A percentile compares a stretch with the other conserved stretches of the same genome.
Evolutionary conservation across 2,797 vertebrate species (phyloP).

Genomic region (Crossoptilon crossoptilon): DNA sequence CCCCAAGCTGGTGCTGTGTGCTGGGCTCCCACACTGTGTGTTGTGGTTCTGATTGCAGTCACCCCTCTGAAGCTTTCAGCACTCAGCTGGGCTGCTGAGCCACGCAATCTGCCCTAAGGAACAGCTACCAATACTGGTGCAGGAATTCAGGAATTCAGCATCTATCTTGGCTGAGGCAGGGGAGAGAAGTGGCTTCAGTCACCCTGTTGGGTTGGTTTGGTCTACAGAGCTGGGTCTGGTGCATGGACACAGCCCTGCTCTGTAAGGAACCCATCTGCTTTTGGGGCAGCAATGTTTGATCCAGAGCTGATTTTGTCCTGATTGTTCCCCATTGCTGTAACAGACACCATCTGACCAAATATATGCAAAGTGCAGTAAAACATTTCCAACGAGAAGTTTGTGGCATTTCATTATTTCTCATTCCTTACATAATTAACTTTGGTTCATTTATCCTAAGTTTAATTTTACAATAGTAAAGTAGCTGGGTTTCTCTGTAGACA

Average conservation of each 20-base stretch:
- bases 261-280: not conserved
- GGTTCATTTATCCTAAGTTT: not conserved
- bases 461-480: not conserved
- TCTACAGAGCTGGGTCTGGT: not conserved
- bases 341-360: not conserved
- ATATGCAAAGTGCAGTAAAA: not conserved
- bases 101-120: not conserved
- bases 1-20: accelerated
- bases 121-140: not conserved
- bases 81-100: not conserved
- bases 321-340: not conserved
- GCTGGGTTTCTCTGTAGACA: not conserved
- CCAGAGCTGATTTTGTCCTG: not conserved
- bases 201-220: not conserved
- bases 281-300: not conserved
- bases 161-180: accelerated
- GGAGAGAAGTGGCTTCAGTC: not conserved
- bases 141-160: not conserved
- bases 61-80: not conserved
- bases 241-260: not conserved
- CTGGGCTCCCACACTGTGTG: not conserved
- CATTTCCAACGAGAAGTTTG: not conserved
- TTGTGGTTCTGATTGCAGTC: not conserved
- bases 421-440: not conserved
- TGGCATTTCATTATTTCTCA: not conserved